Evolutionary conservation across 2,888 invertebrate genomes (phyloP).

Genomic region (Exocentrus adspersus): DNA sequence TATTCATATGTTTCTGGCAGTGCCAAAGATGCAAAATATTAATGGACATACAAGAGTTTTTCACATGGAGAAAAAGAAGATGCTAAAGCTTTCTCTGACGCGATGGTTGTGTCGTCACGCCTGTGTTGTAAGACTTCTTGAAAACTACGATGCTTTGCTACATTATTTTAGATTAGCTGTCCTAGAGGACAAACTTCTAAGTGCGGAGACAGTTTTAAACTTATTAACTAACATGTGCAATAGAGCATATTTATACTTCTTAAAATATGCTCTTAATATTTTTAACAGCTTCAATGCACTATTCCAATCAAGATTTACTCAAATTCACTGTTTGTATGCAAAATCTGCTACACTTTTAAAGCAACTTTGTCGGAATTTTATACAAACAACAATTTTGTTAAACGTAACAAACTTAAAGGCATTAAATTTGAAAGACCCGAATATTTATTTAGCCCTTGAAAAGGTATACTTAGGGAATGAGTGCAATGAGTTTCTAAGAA

Average conservation of each 20-base stretch:
- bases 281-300: too few relatives aligned
- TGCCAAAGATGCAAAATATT: not conserved
- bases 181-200: not conserved
- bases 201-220: not conserved
- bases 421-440: not conserved
- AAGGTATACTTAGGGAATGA: not conserved
- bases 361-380: not conserved
- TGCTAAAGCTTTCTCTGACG: not conserved
- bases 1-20: not conserved
- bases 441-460: not conserved
- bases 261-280: too few relatives aligned
- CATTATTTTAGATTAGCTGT: not conserved
- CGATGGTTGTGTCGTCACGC: not conserved
- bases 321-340: too few relatives aligned
- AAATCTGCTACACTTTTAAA: too few relatives aligned
- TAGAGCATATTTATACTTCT: not conserved
- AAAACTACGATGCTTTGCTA: not conserved
- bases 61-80: not conserved
- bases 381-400: not conserved
- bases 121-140: not conserved
- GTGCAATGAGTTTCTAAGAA: not conserved
- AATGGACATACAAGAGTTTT: not conserved
- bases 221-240: not conserved
- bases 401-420: not conserved
- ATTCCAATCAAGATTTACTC: too few relatives aligned